phyloP scores from a whole-genome alignment of 1,140 invertebrate genomes.

The Pogonomyrmex barbatus region DNA sequence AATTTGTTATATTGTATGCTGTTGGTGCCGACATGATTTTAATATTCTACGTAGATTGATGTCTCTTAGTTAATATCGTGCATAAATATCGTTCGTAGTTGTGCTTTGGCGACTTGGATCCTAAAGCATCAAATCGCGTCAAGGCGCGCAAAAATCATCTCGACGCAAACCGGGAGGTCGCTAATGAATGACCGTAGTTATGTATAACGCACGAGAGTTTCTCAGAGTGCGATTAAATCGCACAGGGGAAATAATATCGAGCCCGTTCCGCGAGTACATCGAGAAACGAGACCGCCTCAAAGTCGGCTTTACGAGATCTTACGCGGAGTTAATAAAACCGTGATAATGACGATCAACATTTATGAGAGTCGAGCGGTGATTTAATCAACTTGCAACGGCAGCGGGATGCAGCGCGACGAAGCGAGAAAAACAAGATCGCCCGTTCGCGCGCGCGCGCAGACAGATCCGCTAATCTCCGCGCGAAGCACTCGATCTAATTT shows the following conservation, averaged over 20 bases:
- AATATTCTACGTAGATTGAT: background rate
- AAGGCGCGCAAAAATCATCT: background rate
- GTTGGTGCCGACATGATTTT: background rate
- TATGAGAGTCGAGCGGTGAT: conserved; percentile 49
- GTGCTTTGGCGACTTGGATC: background rate
- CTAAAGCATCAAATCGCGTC: background rate
- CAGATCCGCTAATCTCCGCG: conserved; percentile 32
- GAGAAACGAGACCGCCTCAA: conserved; percentile 12
- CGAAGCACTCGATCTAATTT: conserved; percentile 35
- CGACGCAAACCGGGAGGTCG: background rate
- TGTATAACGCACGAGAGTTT: background rate
- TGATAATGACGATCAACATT: conserved; percentile 43
- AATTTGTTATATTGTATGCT: background rate
- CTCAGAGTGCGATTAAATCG: conserved; percentile 24
- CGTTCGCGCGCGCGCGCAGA: conserved; percentile 32
- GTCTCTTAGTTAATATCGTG: background rate
- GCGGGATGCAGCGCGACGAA: conserved; percentile 10
- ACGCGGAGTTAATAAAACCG: conserved; percentile 46
- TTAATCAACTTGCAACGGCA: conserved; percentile 31
- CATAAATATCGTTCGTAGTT: background rate
- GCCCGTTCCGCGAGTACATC: background rate
- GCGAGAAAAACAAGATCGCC: conserved; percentile 9
- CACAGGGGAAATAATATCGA: conserved; percentile 20
- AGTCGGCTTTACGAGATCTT: conserved; percentile 39
- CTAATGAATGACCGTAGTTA: conserved; percentile 35